Conservation (phyloP, 2,113 vertebrate genomes). For the Seriola aureovittata region DNA sequence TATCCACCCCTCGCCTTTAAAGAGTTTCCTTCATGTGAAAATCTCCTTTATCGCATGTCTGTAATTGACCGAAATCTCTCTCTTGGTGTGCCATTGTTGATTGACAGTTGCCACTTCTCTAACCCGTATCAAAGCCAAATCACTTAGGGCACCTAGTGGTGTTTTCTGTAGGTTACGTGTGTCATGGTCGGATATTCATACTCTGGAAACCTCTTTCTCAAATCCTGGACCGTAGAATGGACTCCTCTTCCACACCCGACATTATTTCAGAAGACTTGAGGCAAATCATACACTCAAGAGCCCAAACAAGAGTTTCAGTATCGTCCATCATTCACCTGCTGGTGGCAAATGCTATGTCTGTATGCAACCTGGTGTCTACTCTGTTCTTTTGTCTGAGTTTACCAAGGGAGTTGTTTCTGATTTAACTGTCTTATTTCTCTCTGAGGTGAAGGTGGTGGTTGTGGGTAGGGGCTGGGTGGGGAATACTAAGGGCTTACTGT, state of each 20-base stretch:
- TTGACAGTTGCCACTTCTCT: constrained; percentile 43
- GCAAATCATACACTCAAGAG: constrained; percentile 44
- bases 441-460: constrained; percentile 58
- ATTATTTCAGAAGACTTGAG: constrained; percentile 53
- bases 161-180: constrained; percentile 56
- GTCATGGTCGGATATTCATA: constrained; percentile 56
- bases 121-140: constrained; percentile 65
- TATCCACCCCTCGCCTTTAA: constrained; percentile 80
- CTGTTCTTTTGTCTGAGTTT: constrained; percentile 73
- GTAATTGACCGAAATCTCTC: constrained; percentile 53
- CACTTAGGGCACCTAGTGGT: constrained; percentile 46
- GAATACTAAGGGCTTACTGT: constrained; percentile 76
- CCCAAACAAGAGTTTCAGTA: constrained; percentile 53
- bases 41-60: constrained; percentile 64
- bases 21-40: constrained; percentile 70
- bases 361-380: constrained; percentile 79
- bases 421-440: constrained; percentile 78
- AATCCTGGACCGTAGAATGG: constrained; percentile 56
- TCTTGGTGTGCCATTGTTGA: constrained; percentile 68
- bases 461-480: constrained; percentile 55
- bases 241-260: constrained; percentile 48
- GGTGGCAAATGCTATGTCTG: constrained; percentile 75
- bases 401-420: constrained; percentile 70
- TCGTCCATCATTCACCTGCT: constrained; percentile 61
- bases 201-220: constrained; percentile 42